Evolutionary conservation across 2,888 invertebrate genomes (phyloP).

Genomic region (Hypercompe scribonia): DNA sequence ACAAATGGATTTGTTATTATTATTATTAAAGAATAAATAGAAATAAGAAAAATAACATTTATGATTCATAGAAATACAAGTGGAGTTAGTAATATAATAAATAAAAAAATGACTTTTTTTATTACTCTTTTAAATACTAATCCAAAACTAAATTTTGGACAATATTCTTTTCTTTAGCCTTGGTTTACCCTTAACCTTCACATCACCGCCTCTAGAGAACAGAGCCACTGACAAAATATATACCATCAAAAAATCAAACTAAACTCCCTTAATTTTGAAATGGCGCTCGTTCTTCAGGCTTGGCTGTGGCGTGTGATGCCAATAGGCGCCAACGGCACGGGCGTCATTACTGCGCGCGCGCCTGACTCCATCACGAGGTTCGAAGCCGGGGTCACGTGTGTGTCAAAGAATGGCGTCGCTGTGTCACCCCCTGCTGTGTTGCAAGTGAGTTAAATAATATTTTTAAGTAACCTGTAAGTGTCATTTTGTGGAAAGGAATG

Average conservation of each 20-base stretch:
- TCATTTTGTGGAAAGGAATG: neutral
- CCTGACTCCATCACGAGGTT: constrained; percentile 79
- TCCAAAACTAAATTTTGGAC: no score
- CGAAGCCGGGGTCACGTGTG: constrained; percentile 75
- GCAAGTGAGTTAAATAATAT: constrained; percentile 84
- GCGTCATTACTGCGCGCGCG: constrained; percentile 58
- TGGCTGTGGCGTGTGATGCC: constrained; percentile 89
- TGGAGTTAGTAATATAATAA: no score
- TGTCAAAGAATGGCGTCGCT: constrained; percentile 72
- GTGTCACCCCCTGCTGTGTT: constrained; percentile 86
- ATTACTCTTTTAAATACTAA: no score
- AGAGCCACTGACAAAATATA: no score
- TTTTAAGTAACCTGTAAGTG: neutral
- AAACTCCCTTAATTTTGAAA: neutral
- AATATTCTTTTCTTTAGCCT: no score
- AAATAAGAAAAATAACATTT: no score
- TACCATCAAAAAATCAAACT: neutral
- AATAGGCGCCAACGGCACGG: constrained; percentile 65
- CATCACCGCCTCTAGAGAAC: no score
- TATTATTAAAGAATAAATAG: no score
- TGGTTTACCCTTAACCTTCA: no score
- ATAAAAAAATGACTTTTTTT: no score
- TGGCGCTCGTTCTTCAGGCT: constrained; percentile 79
- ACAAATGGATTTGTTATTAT: no score
- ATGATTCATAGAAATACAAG: no score